These are phyloP conservation scores for Pan paniscus DNA, from an alignment of 2,113 vertebrate genomes.

Conservation along the genomic window DNA sequence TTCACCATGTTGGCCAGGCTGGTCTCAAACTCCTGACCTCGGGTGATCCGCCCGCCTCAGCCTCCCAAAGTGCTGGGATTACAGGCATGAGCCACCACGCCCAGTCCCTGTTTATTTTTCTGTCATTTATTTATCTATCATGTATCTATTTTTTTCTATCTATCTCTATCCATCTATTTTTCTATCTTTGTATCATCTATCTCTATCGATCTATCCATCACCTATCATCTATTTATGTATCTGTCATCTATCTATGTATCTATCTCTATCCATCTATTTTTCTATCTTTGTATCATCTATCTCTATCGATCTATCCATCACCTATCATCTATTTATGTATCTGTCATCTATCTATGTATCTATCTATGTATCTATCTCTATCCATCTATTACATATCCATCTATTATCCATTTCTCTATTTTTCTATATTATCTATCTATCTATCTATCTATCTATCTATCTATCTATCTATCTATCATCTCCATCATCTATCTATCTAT, in stretches of 20 bases:
- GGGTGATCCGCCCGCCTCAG: too few species aligned
- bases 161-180: background rate
- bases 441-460: background rate
- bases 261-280: too few species aligned
- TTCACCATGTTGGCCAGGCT: too few species aligned
- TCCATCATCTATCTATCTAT: too few species aligned
- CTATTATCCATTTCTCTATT: background rate
- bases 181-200: background rate
- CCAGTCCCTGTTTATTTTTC: too few species aligned
- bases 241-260: background rate
- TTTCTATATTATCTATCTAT: background rate
- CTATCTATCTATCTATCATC: too few species aligned
- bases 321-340: background rate
- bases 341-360: background rate
- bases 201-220: background rate
- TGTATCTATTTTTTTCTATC: rapidly evolving
- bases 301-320: background rate
- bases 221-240: background rate
- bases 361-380: background rate
- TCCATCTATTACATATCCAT: background rate
- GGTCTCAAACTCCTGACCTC: too few species aligned
- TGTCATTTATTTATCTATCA: too few species aligned
- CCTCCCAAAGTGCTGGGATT: too few species aligned
- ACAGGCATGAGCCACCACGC: too few species aligned
- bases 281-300: background rate